Evolutionary conservation across 1,140 invertebrate genomes (phyloP).

Genomic region (Trachymyrmex cornetzi): DNA sequence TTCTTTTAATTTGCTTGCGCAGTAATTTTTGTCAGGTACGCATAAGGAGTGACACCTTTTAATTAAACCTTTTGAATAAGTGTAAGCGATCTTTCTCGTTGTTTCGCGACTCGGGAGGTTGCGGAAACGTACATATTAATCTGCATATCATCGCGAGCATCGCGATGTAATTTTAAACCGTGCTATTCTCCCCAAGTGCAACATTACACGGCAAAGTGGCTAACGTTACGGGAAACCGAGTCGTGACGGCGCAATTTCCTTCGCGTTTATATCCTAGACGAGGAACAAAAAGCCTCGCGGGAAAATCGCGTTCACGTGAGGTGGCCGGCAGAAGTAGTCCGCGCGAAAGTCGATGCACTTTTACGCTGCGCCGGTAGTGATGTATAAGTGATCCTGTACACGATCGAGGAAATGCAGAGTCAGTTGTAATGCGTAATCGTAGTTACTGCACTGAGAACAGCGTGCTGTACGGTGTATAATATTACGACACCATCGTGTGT

Average conservation of each 20-base stretch:
- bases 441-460: constrained; percentile 56
- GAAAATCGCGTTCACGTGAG: constrained; percentile 59
- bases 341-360: constrained; percentile 64
- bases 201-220: constrained; percentile 57
- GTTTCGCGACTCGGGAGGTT: constrained; percentile 37
- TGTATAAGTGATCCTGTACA: constrained; percentile 57
- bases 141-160: constrained; percentile 57
- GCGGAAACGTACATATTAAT: constrained; percentile 56
- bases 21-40: neutral
- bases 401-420: constrained; percentile 65
- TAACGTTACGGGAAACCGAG: constrained; percentile 54
- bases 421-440: constrained; percentile 55
- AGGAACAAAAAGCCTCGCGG: constrained; percentile 48
- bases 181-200: constrained; percentile 45
- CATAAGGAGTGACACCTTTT: constrained; percentile 16
- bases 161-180: constrained; percentile 56
- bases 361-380: constrained; percentile 41
- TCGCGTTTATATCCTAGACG: constrained; percentile 49
- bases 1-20: neutral
- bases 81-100: constrained; percentile 20
- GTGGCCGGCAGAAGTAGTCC: neutral
- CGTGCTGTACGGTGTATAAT: neutral
- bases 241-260: constrained; percentile 59
- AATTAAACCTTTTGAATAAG: constrained; percentile 29
- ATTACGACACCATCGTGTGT: constrained; percentile 53